Conservation (phyloP, 2,888 invertebrate genomes). For the Orchestes rusci region DNA sequence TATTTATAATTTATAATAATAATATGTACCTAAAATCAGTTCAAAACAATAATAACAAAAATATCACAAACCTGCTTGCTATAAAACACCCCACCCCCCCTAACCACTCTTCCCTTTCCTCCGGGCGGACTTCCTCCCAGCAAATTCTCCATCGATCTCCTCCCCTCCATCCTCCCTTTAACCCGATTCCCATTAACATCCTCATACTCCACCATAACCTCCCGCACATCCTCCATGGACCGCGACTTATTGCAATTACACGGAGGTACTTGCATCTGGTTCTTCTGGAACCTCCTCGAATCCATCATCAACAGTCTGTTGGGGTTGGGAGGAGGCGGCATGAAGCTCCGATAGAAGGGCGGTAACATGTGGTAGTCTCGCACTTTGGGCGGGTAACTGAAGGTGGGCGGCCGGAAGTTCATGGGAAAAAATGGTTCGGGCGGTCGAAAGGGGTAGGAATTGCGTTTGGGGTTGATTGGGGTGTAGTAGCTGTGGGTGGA, state of each 20-base stretch:
- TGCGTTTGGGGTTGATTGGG: constrained; percentile 40
- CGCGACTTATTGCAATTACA: constrained; percentile 58
- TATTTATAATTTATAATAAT: too few relatives aligned
- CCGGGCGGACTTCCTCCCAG: constrained; percentile 44
- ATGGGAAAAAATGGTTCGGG: constrained; percentile 38
- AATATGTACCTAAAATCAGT: too few relatives aligned
- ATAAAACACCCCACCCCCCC: constrained; percentile 7
- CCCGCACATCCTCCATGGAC: constrained; percentile 66
- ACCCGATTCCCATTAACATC: constrained; percentile 48
- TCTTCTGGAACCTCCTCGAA: constrained; percentile 30
- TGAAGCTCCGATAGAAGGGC: constrained; percentile 60
- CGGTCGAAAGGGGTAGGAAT: constrained; percentile 38
- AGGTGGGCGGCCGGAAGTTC: constrained; percentile 47
- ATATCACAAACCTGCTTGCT: constrained; percentile 15
- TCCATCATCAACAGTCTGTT: constrained; percentile 39
- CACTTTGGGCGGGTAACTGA: constrained; percentile 47
- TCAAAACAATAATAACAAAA: too few relatives aligned
- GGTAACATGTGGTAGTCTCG: constrained; percentile 59
- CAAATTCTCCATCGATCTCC: constrained; percentile 67
- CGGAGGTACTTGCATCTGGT: constrained; percentile 28
- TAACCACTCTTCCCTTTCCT: constrained; percentile 1
- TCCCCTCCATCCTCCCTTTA: constrained; percentile 30
- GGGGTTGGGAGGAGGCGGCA: constrained; percentile 51
- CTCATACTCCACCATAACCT: constrained; percentile 56
- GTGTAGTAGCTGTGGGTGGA: constrained; percentile 45